Conservation (phyloP, 2,113 vertebrate species). For the Genyomyrus donnyi region DNA sequence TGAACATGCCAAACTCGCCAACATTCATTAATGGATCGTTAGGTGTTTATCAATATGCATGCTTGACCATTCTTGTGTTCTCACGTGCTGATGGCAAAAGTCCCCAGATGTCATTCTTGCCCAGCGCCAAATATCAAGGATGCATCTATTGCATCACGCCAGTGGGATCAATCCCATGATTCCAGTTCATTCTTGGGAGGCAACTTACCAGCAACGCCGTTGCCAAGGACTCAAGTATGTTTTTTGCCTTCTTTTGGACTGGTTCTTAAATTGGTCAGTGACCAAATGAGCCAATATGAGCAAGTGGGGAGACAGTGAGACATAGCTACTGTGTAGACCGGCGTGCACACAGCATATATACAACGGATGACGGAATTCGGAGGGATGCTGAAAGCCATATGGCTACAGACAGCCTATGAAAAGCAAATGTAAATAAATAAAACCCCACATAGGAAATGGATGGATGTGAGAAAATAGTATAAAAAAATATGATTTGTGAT, state of each 20-base stretch:
- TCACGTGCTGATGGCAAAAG: no score
- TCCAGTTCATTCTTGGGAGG: no score
- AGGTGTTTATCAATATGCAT: background rate
- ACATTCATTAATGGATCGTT: background rate
- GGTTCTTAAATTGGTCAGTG: background rate
- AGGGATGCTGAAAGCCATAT: background rate
- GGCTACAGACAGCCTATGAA: background rate
- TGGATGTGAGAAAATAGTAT: no score
- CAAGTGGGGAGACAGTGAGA: background rate
- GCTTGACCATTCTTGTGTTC: no score
- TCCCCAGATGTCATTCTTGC: no score
- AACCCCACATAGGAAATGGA: no score
- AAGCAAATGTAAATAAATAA: background rate
- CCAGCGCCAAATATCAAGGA: no score
- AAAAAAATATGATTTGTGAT: no score
- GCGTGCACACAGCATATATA: background rate
- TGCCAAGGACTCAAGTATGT: background rate
- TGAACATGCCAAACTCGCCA: background rate
- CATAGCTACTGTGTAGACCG: background rate
- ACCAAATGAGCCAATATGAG: background rate
- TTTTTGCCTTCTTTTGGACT: background rate
- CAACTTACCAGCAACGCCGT: background rate
- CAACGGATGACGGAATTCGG: background rate
- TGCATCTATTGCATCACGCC: no score
- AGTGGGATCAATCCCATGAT: no score